Conservation (phyloP, 2,113 vertebrate species). For the Poicephalus meyeri region DNA sequence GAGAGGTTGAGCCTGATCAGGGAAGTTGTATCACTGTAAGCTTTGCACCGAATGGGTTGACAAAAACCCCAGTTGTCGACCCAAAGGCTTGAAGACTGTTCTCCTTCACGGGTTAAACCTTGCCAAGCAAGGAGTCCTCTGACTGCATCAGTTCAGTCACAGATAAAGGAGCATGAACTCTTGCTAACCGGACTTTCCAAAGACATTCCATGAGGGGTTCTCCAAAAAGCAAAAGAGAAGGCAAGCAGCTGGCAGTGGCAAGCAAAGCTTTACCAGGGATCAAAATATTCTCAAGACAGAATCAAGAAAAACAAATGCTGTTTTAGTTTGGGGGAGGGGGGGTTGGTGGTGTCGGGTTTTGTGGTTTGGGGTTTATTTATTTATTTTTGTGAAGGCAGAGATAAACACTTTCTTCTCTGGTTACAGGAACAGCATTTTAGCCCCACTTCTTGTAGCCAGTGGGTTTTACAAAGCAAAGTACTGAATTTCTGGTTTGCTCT, state of each 20-base stretch:
- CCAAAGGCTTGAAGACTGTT: neutral
- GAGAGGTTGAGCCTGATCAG: neutral
- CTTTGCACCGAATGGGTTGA: neutral
- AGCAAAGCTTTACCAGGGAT: neutral
- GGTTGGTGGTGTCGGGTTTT: neutral
- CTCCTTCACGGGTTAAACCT: neutral
- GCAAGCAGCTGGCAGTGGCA: neutral
- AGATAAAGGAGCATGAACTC: neutral
- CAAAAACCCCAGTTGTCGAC: fast-evolving
- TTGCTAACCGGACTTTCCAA: neutral
- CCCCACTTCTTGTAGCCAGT: neutral
- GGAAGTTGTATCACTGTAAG: neutral
- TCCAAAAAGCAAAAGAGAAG: neutral
- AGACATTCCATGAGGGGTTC: neutral
- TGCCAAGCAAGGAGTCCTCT: neutral
- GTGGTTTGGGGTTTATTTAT: too few relatives aligned
- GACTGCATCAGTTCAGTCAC: neutral
- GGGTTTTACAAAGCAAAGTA: neutral
- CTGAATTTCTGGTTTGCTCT: neutral
- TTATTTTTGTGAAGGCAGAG: neutral
- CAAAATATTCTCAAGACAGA: neutral
- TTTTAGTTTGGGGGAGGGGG: neutral
- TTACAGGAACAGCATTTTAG: neutral
- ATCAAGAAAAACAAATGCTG: neutral
- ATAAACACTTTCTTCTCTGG: neutral